Evolutionary conservation across 2,888 invertebrate species (phyloP).

Genomic region (Conus canariensis): DNA sequence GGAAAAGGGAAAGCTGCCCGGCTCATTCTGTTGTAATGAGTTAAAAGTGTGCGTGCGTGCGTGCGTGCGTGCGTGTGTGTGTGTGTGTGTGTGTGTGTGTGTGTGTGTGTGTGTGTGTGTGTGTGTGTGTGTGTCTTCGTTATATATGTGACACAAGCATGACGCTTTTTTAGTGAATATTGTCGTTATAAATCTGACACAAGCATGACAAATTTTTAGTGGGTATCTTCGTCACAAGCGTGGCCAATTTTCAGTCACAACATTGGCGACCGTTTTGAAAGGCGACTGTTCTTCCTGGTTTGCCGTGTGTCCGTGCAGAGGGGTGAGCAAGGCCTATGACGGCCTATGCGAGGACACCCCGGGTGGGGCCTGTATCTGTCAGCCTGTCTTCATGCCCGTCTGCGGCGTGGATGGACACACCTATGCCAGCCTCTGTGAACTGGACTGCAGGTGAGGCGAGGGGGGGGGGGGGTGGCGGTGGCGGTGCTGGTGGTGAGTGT

Average conservation of each 20-base stretch:
- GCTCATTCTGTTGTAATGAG: no score
- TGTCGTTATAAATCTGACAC: no score
- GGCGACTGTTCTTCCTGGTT: no score
- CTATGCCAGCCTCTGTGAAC: constrained; percentile 39
- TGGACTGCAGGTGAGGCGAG: constrained; percentile 35
- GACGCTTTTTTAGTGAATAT: no score
- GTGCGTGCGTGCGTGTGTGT: constrained; percentile 13
- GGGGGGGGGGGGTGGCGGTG: background rate
- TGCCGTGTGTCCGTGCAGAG: background rate
- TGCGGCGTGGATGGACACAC: constrained; percentile 42
- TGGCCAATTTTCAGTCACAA: no score
- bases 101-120: background rate
- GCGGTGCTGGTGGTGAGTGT: background rate
- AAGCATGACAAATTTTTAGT: no score
- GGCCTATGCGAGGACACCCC: background rate
- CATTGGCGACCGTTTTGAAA: no score
- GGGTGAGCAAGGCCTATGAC: constrained; percentile 20
- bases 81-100: constrained; percentile 11
- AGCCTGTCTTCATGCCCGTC: constrained; percentile 34
- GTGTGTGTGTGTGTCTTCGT: background rate
- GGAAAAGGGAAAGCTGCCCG: no score
- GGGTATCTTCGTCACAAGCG: no score
- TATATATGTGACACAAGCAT: no score
- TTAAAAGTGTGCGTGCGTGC: background rate
- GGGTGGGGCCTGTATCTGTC: constrained; percentile 33